Percentiles rank a stretch among this genome's conserved stretches.
phyloP scores from a whole-genome alignment of 2,888 invertebrate genomes.

The Sphaerophoria rueppellii region DNA sequence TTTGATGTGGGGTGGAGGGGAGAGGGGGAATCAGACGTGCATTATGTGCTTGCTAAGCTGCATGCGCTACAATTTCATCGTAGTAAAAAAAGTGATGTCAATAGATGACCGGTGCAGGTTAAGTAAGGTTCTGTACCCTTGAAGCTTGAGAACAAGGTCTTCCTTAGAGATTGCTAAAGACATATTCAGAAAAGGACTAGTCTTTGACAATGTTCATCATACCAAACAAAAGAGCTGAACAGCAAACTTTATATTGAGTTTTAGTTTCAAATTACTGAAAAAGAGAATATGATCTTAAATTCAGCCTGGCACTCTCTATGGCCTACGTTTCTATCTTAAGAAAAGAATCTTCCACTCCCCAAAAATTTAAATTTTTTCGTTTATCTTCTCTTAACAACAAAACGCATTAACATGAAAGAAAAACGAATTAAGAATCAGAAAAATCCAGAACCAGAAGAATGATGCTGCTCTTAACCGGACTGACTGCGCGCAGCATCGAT shows the following conservation, averaged over 20 bases:
- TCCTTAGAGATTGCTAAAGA: too few relatives aligned
- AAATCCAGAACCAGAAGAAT: conserved; percentile 3
- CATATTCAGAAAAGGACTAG: too few relatives aligned
- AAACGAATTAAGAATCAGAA: conserved; percentile 32
- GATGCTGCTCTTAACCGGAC: conserved; percentile 65
- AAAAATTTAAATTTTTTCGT: background rate
- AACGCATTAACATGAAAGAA: conserved; percentile 18
- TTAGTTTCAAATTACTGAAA: background rate
- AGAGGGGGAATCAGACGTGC: too few relatives aligned
- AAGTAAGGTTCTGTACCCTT: too few relatives aligned
- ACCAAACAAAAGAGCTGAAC: conserved; percentile 61
- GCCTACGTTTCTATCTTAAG: conserved; percentile 42
- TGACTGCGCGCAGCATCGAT: background rate
- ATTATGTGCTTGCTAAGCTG: too few relatives aligned
- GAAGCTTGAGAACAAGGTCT: too few relatives aligned
- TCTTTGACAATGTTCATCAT: background rate
- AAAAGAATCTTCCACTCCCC: conserved; percentile 43
- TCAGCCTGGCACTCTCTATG: conserved; percentile 23
- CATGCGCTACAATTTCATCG: too few relatives aligned
- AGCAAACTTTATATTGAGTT: conserved; percentile 48
- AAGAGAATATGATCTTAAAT: too few relatives aligned
- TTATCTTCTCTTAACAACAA: conserved; percentile 23
- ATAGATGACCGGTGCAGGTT: too few relatives aligned
- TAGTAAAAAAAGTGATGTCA: too few relatives aligned
- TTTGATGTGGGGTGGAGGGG: too few relatives aligned